Evolutionary conservation across 2,888 invertebrate species (phyloP).

Genomic region (Cordilura impudica): DNA sequence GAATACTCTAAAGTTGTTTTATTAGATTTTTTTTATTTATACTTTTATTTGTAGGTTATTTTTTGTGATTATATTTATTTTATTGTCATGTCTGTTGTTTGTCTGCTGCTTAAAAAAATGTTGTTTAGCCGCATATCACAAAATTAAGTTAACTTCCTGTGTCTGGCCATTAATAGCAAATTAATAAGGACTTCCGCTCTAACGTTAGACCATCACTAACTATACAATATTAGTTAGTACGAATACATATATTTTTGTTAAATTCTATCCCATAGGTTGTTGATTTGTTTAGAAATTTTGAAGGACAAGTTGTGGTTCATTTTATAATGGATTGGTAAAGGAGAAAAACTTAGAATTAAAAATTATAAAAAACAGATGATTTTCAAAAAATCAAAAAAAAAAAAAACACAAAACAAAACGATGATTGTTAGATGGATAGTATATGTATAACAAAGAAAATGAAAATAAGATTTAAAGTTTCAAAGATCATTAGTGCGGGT

Average conservation of each 20-base stretch:
- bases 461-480: too few relatives aligned
- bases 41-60: conserved; percentile 6
- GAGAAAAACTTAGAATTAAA: too few relatives aligned
- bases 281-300: conserved; percentile 44
- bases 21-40: background rate
- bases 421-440: too few relatives aligned
- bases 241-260: conserved; percentile 19
- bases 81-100: conserved; percentile 42
- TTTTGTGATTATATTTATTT: conserved; percentile 12
- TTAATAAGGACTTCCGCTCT: conserved; percentile 75
- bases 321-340: too few relatives aligned
- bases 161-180: conserved; percentile 74
- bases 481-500: too few relatives aligned
- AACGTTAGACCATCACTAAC: conserved; percentile 19
- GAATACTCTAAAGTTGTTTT: conserved; percentile 8
- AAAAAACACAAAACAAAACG: too few relatives aligned
- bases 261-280: conserved; percentile 41
- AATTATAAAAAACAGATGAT: background rate
- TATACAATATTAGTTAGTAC: conserved; percentile 25
- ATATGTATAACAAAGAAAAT: too few relatives aligned
- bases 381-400: too few relatives aligned
- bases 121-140: conserved; percentile 31
- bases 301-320: conserved; percentile 38
- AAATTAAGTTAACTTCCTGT: conserved; percentile 77
- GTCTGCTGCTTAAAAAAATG: conserved; percentile 34